Conservation (phyloP, 1,140 invertebrate species). For the Papilio helenus region DNA sequence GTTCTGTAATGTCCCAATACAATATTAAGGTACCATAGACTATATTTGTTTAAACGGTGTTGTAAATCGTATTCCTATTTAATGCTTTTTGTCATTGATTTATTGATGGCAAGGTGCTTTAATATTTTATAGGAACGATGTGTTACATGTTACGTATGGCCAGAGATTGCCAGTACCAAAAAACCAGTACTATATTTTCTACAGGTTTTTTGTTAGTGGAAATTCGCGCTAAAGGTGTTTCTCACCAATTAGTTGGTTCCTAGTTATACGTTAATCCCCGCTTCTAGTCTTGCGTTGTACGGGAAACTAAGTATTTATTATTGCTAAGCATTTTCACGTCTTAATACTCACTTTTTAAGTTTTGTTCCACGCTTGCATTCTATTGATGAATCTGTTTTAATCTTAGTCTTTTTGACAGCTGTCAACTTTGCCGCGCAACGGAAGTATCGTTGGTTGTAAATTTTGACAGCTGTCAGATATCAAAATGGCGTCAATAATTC, state of each 20-base stretch:
- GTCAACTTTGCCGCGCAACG: constrained; percentile 13
- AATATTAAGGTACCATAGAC: not conserved
- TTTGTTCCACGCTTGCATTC: constrained; percentile 6
- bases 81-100: constrained; percentile 11
- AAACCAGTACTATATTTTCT: not conserved
- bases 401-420: constrained; percentile 25
- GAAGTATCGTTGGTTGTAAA: not conserved
- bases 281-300: constrained; percentile 64
- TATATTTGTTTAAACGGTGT: constrained; percentile 23
- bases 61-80: constrained; percentile 37
- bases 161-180: not conserved
- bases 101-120: constrained; percentile 40
- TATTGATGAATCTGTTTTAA: constrained; percentile 22
- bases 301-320: constrained; percentile 33
- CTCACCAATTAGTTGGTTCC: constrained; percentile 43
- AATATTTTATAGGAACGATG: constrained; percentile 13
- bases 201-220: not conserved
- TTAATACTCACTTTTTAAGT: constrained; percentile 50
- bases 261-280: constrained; percentile 45
- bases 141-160: not conserved
- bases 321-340: constrained; percentile 43
- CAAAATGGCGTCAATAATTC: constrained; percentile 12
- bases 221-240: not conserved
- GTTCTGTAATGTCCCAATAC: not conserved
- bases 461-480: constrained; percentile 18